phyloP scores from a whole-genome alignment of 2,888 invertebrate genomes.

The Ornithoptera alexandrae region DNA sequence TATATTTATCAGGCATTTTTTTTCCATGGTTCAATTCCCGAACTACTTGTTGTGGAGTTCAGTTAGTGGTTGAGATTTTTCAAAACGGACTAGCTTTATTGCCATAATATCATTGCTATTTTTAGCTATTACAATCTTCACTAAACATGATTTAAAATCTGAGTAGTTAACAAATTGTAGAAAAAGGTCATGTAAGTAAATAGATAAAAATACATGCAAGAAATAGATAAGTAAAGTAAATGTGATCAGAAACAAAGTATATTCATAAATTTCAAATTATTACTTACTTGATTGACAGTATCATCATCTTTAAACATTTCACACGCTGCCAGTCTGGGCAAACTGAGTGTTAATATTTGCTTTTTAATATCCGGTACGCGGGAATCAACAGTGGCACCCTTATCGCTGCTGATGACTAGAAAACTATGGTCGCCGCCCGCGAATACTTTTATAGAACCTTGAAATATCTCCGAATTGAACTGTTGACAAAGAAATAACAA shows the following conservation, averaged over 20 bases:
- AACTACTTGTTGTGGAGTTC: no score
- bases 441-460: slow-evolving; percentile 81
- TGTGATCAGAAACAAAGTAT: not conserved
- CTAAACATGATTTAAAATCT: no score
- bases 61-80: no score
- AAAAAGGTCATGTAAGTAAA: no score
- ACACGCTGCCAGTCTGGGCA: slow-evolving; percentile 81
- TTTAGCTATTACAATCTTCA: no score
- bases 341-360: slow-evolving; percentile 84
- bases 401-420: slow-evolving; percentile 80
- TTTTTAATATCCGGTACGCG: slow-evolving; percentile 77
- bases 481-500: slow-evolving; percentile 43
- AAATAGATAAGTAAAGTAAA: not conserved
- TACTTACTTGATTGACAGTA: slow-evolving; percentile 81
- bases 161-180: no score
- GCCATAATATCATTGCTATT: no score
- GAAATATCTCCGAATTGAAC: slow-evolving; percentile 60
- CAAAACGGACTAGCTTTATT: no score
- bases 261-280: not conserved
- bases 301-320: slow-evolving; percentile 80
- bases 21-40: not conserved
- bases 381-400: slow-evolving; percentile 80
- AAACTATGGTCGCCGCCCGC: slow-evolving; percentile 95
- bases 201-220: no score
- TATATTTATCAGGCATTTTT: not conserved